A percentile compares a stretch with the other conserved stretches of the same genome.
Evolutionary conservation across 2,888 invertebrate species (phyloP).

Genomic region (Hirtodrosophila trivittata): DNA sequence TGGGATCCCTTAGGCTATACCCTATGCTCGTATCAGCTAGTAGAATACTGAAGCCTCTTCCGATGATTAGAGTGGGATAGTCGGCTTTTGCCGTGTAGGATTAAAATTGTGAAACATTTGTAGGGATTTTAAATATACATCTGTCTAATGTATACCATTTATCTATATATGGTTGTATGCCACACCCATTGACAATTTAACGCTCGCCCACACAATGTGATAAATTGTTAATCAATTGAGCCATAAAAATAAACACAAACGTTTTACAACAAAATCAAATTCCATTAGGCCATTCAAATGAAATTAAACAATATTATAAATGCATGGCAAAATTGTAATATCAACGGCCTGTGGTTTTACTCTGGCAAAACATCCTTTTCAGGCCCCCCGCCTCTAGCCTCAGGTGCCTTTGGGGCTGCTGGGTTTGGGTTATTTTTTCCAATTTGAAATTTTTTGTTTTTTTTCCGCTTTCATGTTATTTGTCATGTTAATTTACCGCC

Average conservation of each 20-base stretch:
- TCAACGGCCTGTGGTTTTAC: slow-evolving; percentile 40
- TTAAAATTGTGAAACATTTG: too few species aligned
- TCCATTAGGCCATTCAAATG: slow-evolving; percentile 49
- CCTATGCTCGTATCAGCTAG: too few species aligned
- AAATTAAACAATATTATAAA: slow-evolving; percentile 49
- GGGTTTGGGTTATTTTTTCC: slow-evolving; percentile 3
- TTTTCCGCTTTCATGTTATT: slow-evolving; percentile 47
- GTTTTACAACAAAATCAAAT: slow-evolving; percentile 42
- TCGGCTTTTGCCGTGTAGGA: too few species aligned
- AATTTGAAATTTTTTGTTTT: slow-evolving; percentile 12
- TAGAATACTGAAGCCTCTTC: too few species aligned
- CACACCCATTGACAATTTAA: background rate
- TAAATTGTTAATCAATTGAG: slow-evolving; percentile 46
- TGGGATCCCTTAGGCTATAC: too few species aligned
- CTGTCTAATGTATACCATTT: too few species aligned
- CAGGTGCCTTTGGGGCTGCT: background rate
- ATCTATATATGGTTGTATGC: too few species aligned
- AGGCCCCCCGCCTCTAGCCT: background rate
- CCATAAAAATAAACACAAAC: slow-evolving; percentile 22
- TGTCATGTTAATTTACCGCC: slow-evolving; percentile 65
- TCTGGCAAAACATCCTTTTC: slow-evolving; percentile 1
- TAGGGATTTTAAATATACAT: too few species aligned
- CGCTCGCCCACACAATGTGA: background rate
- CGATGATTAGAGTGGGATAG: too few species aligned
- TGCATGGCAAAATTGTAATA: slow-evolving; percentile 50